phyloP scores from a whole-genome alignment of 1,140 invertebrate genomes.

The Leptestheria dahalacensis region DNA sequence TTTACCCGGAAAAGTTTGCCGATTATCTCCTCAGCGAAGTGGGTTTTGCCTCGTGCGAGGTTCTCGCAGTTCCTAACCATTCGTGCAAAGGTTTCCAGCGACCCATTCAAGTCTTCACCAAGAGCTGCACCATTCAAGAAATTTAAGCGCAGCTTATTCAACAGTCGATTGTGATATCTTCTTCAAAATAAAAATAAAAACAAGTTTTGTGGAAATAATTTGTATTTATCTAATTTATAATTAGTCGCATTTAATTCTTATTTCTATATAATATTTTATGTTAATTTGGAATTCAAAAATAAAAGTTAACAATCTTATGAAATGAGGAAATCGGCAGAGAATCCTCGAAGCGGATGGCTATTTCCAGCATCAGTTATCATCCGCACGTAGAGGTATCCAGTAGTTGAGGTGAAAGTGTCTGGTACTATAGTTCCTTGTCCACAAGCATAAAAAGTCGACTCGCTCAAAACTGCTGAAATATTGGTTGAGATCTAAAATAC shows the following conservation, averaged over 20 bases:
- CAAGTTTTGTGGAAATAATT: too few relatives aligned
- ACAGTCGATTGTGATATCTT: too few relatives aligned
- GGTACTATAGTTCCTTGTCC: not conserved
- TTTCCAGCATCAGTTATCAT: not conserved
- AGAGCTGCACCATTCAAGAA: too few relatives aligned
- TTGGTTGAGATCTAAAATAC: too few relatives aligned
- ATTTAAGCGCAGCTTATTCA: too few relatives aligned
- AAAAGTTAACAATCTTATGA: not conserved
- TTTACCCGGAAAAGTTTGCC: slow-evolving; percentile 77
- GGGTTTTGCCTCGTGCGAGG: slow-evolving; percentile 75
- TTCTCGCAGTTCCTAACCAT: slow-evolving; percentile 66
- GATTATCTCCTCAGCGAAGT: slow-evolving; percentile 84
- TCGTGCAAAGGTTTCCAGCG: slow-evolving; percentile 75
- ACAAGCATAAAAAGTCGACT: not conserved
- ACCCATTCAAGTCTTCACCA: slow-evolving; percentile 70
- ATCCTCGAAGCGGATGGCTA: not conserved
- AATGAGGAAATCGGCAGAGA: not conserved
- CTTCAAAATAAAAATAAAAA: too few relatives aligned
- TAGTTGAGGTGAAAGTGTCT: not conserved
- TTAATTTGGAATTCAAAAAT: not conserved
- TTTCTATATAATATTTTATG: too few relatives aligned
- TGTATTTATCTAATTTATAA: too few relatives aligned
- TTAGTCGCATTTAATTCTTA: too few relatives aligned
- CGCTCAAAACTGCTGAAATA: too few relatives aligned
- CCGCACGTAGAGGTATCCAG: not conserved